phyloP scores from a whole-genome alignment of 2,113 vertebrate species.

The Mustelus asterias region DNA sequence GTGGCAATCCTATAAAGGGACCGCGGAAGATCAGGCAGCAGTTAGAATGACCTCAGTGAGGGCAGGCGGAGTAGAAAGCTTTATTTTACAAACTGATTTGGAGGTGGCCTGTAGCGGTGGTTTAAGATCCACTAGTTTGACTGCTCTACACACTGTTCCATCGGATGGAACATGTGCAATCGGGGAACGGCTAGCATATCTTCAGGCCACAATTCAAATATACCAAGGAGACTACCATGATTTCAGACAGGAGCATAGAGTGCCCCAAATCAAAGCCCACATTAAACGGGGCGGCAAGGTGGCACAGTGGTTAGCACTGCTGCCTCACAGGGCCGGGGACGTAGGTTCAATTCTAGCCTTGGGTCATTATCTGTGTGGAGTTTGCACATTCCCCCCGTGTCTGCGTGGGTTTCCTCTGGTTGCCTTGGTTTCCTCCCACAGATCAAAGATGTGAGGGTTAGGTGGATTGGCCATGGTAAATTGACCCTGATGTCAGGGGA shows the following conservation, averaged over 20 bases:
- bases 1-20: background rate
- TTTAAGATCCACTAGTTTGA: background rate
- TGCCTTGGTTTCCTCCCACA: too few relatives aligned
- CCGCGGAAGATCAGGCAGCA: background rate
- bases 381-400: too few relatives aligned
- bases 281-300: too few relatives aligned
- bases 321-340: too few relatives aligned
- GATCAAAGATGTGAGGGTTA: too few relatives aligned
- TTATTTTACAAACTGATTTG: background rate
- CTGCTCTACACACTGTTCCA: background rate
- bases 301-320: too few relatives aligned
- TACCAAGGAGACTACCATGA: background rate
- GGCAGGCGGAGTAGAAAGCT: background rate
- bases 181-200: background rate
- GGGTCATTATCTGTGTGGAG: too few relatives aligned
- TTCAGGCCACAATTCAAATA: background rate
- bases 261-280: background rate
- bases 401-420: too few relatives aligned
- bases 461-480: too few relatives aligned
- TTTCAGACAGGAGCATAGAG: background rate
- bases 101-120: background rate
- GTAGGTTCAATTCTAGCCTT: too few relatives aligned
- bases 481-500: too few relatives aligned
- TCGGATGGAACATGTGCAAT: background rate
- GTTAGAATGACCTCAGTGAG: background rate